A percentile compares a stretch with the other conserved stretches of the same genome.
Evolutionary conservation across 1,140 invertebrate genomes (phyloP).

Genomic region (Orussus abietinus): DNA sequence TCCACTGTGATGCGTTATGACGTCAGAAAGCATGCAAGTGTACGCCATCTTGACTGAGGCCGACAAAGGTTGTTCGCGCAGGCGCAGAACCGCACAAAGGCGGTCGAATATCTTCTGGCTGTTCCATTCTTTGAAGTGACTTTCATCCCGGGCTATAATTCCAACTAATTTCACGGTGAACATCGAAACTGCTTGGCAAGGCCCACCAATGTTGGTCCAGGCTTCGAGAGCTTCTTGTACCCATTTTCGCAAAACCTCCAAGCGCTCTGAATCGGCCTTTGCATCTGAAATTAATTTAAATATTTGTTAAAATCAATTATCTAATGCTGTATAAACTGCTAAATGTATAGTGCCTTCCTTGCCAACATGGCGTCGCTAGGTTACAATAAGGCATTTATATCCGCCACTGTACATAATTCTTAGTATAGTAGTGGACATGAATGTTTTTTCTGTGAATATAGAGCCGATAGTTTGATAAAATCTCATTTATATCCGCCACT

Average conservation of each 20-base stretch:
- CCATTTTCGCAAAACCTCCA: constrained; percentile 34
- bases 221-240: constrained; percentile 30
- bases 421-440: no score
- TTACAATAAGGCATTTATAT: no score
- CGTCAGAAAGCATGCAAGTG: constrained; percentile 54
- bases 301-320: background rate
- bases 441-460: no score
- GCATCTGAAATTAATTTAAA: constrained; percentile 19
- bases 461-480: no score
- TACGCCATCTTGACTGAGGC: constrained; percentile 61
- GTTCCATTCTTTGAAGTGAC: constrained; percentile 39
- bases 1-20: constrained; percentile 55
- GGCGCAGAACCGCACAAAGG: constrained; percentile 37
- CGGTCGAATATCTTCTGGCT: constrained; percentile 41
- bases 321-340: no score
- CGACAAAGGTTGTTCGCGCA: constrained; percentile 34
- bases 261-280: constrained; percentile 22
- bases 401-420: no score
- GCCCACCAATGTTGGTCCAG: constrained; percentile 34
- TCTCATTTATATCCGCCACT: no score
- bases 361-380: no score
- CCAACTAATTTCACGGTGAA: constrained; percentile 52
- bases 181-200: constrained; percentile 43
- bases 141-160: constrained; percentile 44
- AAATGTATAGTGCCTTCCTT: no score